These are phyloP conservation scores for Shinisaurus crocodilurus DNA, from an alignment of 2,113 vertebrate genomes.

Conservation along the genomic window DNA sequence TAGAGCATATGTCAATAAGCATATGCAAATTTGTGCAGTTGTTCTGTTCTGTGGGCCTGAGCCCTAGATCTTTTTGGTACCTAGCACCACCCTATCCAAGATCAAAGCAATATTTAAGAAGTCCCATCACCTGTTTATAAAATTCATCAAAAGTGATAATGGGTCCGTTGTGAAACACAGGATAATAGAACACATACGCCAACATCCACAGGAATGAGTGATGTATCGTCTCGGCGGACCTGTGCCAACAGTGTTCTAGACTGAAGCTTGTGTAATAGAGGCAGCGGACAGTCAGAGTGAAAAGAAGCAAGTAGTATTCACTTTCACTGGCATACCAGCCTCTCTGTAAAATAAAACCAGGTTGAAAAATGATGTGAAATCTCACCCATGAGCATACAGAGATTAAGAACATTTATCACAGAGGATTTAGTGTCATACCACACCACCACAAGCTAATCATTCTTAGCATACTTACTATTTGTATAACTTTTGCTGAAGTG, in stretches of 20 bases:
- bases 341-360: conserved; percentile 78
- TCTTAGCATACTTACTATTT: neutral
- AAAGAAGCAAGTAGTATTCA: conserved; percentile 90
- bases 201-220: conserved; percentile 85
- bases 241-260: conserved; percentile 87
- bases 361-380: neutral
- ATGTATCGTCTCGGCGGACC: conserved; percentile 50
- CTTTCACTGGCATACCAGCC: conserved; percentile 89
- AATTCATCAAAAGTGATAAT: conserved; percentile 89
- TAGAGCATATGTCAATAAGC: too few relatives aligned
- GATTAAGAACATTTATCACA: neutral
- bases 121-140: conserved; percentile 81
- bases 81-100: too few relatives aligned
- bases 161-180: conserved; percentile 94
- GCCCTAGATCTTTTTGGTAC: too few relatives aligned
- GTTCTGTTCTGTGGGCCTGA: too few relatives aligned
- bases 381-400: neutral
- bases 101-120: neutral
- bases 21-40: too few relatives aligned
- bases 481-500: neutral
- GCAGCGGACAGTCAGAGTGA: conserved; percentile 90
- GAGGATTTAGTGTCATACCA: fast-evolving
- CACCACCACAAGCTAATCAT: neutral
- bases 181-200: conserved; percentile 94
- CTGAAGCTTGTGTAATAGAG: conserved; percentile 93